Base-by-base conservation (phyloP, 2,113 vertebrate genomes). In the Sinocyclocheilus anshuiensis region DNA sequence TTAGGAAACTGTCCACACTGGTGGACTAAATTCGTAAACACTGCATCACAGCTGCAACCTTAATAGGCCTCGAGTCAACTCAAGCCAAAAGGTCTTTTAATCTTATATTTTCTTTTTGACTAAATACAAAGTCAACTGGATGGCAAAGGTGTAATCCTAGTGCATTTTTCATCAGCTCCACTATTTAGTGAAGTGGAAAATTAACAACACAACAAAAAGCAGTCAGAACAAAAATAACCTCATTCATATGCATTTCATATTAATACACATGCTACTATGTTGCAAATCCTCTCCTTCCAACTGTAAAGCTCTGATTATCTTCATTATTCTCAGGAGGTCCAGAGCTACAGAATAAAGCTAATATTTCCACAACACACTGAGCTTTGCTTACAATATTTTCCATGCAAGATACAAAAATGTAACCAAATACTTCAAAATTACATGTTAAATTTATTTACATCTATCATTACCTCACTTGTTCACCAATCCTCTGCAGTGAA, bases 171-270 rank as follows among this genome's bases (percentile, higher is more conserved):
- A 86, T 89, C 61, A 87, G 84, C 72, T 42, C 59, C 16, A 9
- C 72, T 81, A 77, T 86, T 86, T 89, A 84, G 78, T 86, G 89
- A 57, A 88, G 57, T 86, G 84, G 88, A 88, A 89, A 90, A 89
- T 89, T 84, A 90, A 77, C 67, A 69, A 81, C 50, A 87, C 84
- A 77, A 86, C 81, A 76, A 81, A 85, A 75, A 65, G 67, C 65
- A 39, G 80, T 67, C 39, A 6, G 85, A 84, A 69, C 20, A 55
- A 76, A 59, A 59, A 71, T 36, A 36, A 77, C 48, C 36, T 71
- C 24, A 90, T 90, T 89, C 61, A 83, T 86, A 87, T 87, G 87
- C 84, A 42, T 79, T 81, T 86, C 72, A 75, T 67, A 84, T 75
- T 81, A 81, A 69, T 18, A 80, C 18, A 81, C 39, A 59, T 4